These are phyloP conservation scores for Odontophorus gujanensis DNA, from an alignment of 2,113 vertebrate genomes.

Conservation along the genomic window DNA sequence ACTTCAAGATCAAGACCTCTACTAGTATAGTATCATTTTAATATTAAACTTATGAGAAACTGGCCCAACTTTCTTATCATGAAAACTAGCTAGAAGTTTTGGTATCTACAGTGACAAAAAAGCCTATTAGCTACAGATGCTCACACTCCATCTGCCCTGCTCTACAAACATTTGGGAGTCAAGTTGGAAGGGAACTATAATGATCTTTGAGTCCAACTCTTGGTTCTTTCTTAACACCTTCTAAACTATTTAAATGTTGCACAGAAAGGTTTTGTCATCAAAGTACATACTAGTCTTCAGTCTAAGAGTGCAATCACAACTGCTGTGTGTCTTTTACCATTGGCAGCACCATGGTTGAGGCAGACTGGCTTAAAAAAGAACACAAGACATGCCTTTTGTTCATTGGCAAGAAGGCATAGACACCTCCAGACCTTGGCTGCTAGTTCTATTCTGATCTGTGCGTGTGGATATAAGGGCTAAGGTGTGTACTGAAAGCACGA, in stretches of 20 bases:
- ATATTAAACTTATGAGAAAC: background rate
- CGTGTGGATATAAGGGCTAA: background rate
- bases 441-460: background rate
- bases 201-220: too few species aligned
- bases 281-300: background rate
- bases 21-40: background rate
- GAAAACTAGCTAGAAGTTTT: background rate
- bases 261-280: background rate
- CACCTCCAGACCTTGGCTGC: background rate
- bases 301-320: background rate
- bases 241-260: background rate
- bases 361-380: background rate
- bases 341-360: background rate
- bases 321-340: background rate
- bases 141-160: background rate
- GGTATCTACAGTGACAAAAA: background rate
- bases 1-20: background rate
- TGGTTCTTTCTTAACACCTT: background rate
- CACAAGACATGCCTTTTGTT: background rate
- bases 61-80: background rate
- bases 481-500: background rate
- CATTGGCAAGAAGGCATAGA: background rate
- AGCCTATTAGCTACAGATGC: background rate
- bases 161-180: background rate
- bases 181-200: background rate